Evolutionary conservation across 64 coral and sea anemone species (phyloP).

Genomic region (Catalaphyllia jardinei): DNA sequence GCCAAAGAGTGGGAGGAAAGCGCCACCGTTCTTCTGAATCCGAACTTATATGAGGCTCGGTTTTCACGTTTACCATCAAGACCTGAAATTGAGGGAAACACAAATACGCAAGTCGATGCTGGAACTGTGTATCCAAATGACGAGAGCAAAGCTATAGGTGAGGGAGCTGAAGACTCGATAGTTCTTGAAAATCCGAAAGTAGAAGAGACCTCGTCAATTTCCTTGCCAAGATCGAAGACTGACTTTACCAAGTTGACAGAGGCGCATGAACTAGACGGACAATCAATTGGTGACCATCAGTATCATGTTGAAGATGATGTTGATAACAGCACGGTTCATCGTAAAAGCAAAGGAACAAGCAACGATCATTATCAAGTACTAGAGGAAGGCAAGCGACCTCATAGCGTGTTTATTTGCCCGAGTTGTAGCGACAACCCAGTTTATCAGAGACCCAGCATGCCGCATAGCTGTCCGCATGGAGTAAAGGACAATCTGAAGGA

Average conservation of each 20-base stretch:
- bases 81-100: background rate
- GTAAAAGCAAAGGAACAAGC: background rate
- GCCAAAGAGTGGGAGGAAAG: background rate
- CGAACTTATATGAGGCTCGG: background rate
- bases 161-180: background rate
- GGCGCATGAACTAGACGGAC: background rate
- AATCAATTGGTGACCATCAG: background rate
- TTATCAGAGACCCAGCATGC: conserved; percentile 15
- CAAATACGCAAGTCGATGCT: background rate
- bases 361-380: background rate
- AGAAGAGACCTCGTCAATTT: background rate
- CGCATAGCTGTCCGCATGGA: background rate
- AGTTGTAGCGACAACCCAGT: background rate
- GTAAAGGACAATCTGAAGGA: background rate
- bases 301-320: background rate
- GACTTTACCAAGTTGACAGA: background rate
- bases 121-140: background rate
- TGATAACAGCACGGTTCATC: background rate
- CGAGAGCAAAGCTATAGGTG: background rate
- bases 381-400: background rate
- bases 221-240: background rate
- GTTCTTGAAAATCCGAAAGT: background rate
- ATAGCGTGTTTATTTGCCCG: conserved; percentile 8
- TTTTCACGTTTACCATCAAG: background rate
- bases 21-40: background rate